Evolutionary conservation across 2,113 vertebrate species (phyloP), one percentile per base, ranked within the genome.

Genomic region (Oryzias javanicus): DNA sequence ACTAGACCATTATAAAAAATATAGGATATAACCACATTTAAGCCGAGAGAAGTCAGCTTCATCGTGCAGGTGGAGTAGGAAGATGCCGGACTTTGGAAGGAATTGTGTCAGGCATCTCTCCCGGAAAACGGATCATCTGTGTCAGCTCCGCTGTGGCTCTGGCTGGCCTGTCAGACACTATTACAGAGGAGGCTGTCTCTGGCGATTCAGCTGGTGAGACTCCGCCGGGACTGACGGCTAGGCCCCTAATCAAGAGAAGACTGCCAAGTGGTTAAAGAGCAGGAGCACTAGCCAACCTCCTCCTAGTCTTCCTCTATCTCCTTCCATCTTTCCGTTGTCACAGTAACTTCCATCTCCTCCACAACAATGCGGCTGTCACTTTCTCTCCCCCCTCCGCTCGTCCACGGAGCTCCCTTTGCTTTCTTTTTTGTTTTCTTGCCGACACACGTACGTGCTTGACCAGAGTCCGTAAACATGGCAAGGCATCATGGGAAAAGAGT

Each of bases 151-250:
- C 71, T 51, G 77, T 67, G 72, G 76, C 79, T 85, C 66, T 56
- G 80, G 76, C 83, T 78, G 69, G 73, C 83, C 86, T 90, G 90
- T 88, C 89, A 91, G 89, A 87, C 86, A 83, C 77, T 70, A 88
- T 91, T 89, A 90, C 84, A 64, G 81, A 78, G 79, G 66, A 91
- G 76, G 62, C 60, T 55, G 77, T 90, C 85, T 89, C 88, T 63
- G 40, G 78, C 66, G 84, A 84, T 79, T 85, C 35, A 48, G 78
- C 79, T 49, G 45, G 35, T 59, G 83, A 88, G 82, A 79, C 74
- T 86, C 78, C 67, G 53, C 58, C 15, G 84, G 87, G 81, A 88
- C 82, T 48, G 60, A 60, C 45, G 64, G 68, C 54, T 64, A 49
- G 16, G 77, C 67, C 74, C 85, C 88, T 89, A 87, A 89, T 90